Percentiles rank a stretch among this genome's conserved stretches.
Conservation (phyloP, 2,888 invertebrate species). For the Melitaea athalia region DNA sequence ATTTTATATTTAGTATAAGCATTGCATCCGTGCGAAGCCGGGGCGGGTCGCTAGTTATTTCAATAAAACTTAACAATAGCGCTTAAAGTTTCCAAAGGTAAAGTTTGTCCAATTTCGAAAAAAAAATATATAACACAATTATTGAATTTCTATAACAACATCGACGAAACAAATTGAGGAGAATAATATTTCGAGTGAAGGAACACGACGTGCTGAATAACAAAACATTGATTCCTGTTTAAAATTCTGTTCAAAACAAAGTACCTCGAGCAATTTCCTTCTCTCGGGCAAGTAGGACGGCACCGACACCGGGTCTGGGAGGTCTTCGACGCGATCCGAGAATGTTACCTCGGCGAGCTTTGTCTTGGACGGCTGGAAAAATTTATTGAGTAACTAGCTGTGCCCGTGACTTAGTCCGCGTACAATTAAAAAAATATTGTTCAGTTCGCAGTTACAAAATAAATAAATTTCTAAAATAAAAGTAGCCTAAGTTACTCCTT, state of each 20-base stretch:
- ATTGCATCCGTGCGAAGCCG: too few species aligned
- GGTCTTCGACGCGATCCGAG: constrained; percentile 63
- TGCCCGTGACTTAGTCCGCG: too few species aligned
- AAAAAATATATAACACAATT: too few species aligned
- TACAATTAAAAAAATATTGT: too few species aligned
- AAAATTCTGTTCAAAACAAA: constrained; percentile 21
- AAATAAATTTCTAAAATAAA: too few species aligned
- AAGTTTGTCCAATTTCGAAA: too few species aligned
- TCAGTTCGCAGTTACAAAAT: too few species aligned
- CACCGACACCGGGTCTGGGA: constrained; percentile 66
- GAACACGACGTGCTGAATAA: neutral
- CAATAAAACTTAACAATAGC: too few species aligned
- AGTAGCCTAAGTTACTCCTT: too few species aligned
- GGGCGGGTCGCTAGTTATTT: too few species aligned
- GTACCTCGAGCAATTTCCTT: constrained; percentile 66
- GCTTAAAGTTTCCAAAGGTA: too few species aligned
- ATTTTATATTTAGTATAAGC: too few species aligned
- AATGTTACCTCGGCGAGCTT: constrained; percentile 73
- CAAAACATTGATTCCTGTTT: constrained; percentile 4
- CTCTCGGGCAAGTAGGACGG: constrained; percentile 62
- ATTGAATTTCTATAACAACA: neutral
- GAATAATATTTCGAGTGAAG: neutral
- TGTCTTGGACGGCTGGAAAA: constrained; percentile 64
- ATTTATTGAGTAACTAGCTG: neutral
- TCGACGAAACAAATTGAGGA: neutral